Evolutionary conservation across 2,888 invertebrate genomes (phyloP), one percentile per base, ranked within the genome.

Genomic region (Odontocolon sp.): DNA sequence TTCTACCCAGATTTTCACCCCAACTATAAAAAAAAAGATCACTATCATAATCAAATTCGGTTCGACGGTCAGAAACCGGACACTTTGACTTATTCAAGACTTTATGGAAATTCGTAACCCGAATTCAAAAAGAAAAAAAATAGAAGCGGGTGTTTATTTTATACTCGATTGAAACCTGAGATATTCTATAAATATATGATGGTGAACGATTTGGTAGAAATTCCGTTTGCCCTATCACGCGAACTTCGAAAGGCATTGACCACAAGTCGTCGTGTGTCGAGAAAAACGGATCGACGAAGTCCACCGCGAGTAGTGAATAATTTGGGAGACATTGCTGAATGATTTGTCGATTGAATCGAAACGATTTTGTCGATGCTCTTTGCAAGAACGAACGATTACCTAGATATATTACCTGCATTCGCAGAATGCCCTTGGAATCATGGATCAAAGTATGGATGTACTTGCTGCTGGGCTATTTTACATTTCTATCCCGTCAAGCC

Each of bases 401-500:
- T 42, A 31, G 52, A 57, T 69, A 70, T 71, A 38, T 40, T 0
- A 57, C 38, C 9, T 68, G 45, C 28, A 31, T 54, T 79, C 78
- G 1, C 79, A 90, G 90, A 87, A 90, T 90, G 90, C 88, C 81
- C 85, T 84, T 87, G 82, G 85, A 81, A 82, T 84, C 83, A 85
- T 89, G 90, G 86, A 83, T 87, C 75, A 88, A 84, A 82, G 82
- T 86, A 83, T 90, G 89, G 89, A 86, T 89, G 83, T 88, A 87
- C 82, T 36, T 45, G 38, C 14, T 63, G 52, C 83, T 89, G 80
- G 87, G 87, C 70, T 72, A 63, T 28, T 85, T 89, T 82, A 81
- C 88, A 81, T 81, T 82, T 71, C 84, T 84, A 81, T 82, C 84
- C 82, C 85, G 87, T 83, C 94, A 94, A 87, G 84, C 83, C 75